Evolutionary conservation across 2,797 vertebrate species (phyloP), one percentile per base, ranked within the genome.

Genomic region (Eupleurogrammus muticus): DNA sequence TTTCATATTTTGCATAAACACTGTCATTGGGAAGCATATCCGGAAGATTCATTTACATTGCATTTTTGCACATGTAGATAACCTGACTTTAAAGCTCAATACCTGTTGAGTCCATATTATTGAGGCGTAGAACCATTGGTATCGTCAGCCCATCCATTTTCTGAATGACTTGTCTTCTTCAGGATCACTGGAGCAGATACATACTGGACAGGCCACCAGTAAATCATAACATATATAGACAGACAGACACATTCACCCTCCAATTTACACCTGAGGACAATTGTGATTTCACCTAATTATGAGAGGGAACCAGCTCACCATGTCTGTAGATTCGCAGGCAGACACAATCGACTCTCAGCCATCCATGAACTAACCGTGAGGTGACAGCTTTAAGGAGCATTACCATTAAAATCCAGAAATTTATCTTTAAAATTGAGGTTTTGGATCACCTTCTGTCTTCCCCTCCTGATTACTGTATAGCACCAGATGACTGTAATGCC

Each of bases 371-470:
- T 17, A 16, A 16, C 62, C 66, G 17, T 24, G n/a, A 62, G 71
- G 49, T 1, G 4, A 57, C 56, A 69, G 10, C 23, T 20, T 79
- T 70, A 79, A 51, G 36, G 34, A 51, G 38, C 21, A 56, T 28
- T 51, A 38, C 59, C 9, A 60, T 55, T 62, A 46, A 35, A 68
- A n/a, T 48, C 10, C 9, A 44, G 40, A 54, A 44, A 17, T 17
- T 17, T 11, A 21, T 65, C 24, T 54, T 36, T 59, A 52, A 24
- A 60, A 8, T 28, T 71, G 19, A 36, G n/a, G 28, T 60, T 47
- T 70, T 38, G 17, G 34, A 55, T 79, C 16, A 23, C 16, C 34
- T 40, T 66, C 32, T 67, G 63, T 78, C 66, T 73, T 46, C 51
- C 51, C 19, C 24, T 23, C 24, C 40, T 64, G 53, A 74, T 57